These are phyloP conservation scores for Hypothenemus hampei DNA, from an alignment of 1,140 invertebrate genomes.

Conservation along the genomic window DNA sequence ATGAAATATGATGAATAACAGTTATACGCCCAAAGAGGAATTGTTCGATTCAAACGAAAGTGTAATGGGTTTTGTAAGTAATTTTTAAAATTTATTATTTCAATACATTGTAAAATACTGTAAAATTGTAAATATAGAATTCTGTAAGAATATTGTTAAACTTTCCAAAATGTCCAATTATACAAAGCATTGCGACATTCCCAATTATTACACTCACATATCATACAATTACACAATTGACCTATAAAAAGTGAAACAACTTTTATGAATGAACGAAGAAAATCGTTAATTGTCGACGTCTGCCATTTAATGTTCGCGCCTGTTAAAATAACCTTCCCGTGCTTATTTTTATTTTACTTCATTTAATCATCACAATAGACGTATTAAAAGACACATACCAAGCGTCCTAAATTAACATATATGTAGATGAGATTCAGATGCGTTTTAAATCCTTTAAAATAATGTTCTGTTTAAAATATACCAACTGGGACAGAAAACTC, in stretches of 20 bases:
- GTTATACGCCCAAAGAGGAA: conserved; percentile 19
- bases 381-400: too few relatives aligned
- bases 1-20: conserved; percentile 25
- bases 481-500: too few relatives aligned
- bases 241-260: background rate
- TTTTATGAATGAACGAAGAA: background rate
- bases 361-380: too few relatives aligned
- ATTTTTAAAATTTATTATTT: conserved; percentile 1
- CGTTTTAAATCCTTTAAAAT: too few relatives aligned
- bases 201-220: background rate
- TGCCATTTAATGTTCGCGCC: too few relatives aligned
- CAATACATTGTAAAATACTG: too few relatives aligned
- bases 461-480: too few relatives aligned
- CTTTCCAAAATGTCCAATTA: background rate
- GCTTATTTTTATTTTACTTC: too few relatives aligned
- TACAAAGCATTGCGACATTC: background rate
- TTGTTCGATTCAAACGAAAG: conserved; percentile 28
- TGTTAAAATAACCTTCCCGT: too few relatives aligned
- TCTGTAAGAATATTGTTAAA: background rate
- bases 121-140: background rate
- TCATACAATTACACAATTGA: background rate
- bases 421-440: too few relatives aligned
- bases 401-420: too few relatives aligned
- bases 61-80: conserved; percentile 37
- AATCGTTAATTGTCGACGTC: background rate